A percentile compares a stretch with the other conserved stretches of the same genome.
Evolutionary conservation across 2,113 vertebrate species (phyloP).

Genomic region (Potamarius usumacintae): DNA sequence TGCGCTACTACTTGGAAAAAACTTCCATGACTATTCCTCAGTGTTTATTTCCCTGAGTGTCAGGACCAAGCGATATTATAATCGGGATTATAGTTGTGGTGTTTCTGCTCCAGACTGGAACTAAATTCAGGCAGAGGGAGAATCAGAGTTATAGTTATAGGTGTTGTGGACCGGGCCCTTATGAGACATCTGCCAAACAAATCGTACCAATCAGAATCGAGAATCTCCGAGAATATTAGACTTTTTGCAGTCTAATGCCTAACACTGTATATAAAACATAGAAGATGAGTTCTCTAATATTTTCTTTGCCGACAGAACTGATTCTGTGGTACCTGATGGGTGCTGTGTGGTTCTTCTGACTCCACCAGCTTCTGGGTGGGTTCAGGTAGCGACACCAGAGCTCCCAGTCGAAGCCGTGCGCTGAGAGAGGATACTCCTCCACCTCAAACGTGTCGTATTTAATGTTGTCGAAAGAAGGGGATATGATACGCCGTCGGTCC

Average conservation of each 20-base stretch:
- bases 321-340: slow-evolving; percentile 84
- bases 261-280: neutral
- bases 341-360: slow-evolving; percentile 86
- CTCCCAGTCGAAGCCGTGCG: slow-evolving; percentile 98
- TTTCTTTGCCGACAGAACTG: neutral
- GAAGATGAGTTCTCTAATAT: neutral
- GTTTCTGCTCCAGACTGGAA: too few relatives aligned
- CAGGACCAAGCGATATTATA: too few relatives aligned
- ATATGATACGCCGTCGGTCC: slow-evolving; percentile 90
- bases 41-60: too few relatives aligned
- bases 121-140: too few relatives aligned
- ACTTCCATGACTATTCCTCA: too few relatives aligned
- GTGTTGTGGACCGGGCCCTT: too few relatives aligned
- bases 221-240: neutral
- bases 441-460: slow-evolving; percentile 98
- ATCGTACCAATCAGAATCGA: neutral
- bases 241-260: neutral
- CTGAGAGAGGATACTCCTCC: slow-evolving; percentile 92
- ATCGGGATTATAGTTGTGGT: too few relatives aligned
- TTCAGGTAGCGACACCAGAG: slow-evolving; percentile 98
- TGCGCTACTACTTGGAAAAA: too few relatives aligned
- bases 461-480: slow-evolving; percentile 97
- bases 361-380: slow-evolving; percentile 95
- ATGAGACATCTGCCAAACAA: too few relatives aligned
- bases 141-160: too few relatives aligned